Percentiles rank a stretch among this genome's conserved stretches.
Conservation (phyloP, 2,888 invertebrate genomes). For the Salticus scenicus region DNA sequence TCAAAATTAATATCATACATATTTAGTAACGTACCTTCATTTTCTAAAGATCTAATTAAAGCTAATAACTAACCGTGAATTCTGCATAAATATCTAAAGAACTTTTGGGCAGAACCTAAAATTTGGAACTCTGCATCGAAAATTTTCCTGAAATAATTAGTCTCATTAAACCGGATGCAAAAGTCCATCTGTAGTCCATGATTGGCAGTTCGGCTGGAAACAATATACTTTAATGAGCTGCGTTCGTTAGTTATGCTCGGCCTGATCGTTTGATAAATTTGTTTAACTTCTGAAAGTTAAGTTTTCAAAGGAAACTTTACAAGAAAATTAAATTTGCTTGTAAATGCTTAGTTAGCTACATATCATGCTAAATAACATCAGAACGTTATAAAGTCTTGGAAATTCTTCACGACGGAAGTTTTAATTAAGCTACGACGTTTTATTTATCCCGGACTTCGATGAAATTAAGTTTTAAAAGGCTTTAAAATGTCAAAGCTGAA, state of each 20-base stretch:
- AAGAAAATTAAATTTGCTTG: background rate
- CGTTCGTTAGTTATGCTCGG: background rate
- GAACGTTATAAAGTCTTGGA: too few species aligned
- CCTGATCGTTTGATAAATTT: background rate
- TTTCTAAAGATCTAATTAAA: background rate
- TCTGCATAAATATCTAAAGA: background rate
- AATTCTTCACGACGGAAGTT: too few species aligned
- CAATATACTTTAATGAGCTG: background rate
- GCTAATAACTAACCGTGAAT: background rate
- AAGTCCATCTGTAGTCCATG: conserved; percentile 6
- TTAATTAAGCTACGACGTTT: too few species aligned
- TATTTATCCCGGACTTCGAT: too few species aligned
- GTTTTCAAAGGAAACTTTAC: background rate
- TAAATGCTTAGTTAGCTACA: background rate
- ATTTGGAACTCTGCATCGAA: background rate
- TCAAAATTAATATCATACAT: too few species aligned
- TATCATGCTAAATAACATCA: background rate
- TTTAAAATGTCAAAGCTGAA: too few species aligned
- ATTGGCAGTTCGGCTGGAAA: background rate
- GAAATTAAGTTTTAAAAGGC: too few species aligned
- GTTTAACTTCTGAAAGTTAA: conserved; percentile 4
- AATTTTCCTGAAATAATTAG: background rate
- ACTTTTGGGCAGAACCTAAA: background rate
- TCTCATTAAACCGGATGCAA: conserved; percentile 2
- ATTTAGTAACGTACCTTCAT: too few species aligned